Evolutionary conservation across 2,797 vertebrate species (phyloP).

Genomic region (Hephaestus fuliginosus): DNA sequence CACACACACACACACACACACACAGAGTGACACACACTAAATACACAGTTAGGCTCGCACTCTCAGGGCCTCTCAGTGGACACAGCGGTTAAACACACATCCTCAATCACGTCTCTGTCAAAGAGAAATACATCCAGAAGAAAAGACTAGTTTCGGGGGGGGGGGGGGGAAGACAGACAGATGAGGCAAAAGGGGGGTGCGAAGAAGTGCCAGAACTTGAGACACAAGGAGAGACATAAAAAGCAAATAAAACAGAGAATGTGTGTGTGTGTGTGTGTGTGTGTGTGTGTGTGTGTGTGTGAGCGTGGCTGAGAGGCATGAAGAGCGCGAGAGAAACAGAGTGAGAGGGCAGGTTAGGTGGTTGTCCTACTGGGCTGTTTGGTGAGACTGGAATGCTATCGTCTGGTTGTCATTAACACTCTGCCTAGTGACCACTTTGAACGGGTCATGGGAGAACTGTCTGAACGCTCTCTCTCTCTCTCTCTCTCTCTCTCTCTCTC

Average conservation of each 20-base stretch:
- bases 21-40: constrained; percentile 58
- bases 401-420: constrained; percentile 84
- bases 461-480: constrained; percentile 36
- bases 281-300: background rate
- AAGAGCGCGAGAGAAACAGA: constrained; percentile 25
- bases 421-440: constrained; percentile 73
- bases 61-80: constrained; percentile 79
- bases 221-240: constrained; percentile 33
- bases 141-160: constrained; percentile 63
- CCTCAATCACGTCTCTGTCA: constrained; percentile 85
- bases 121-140: constrained; percentile 68
- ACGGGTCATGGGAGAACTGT: constrained; percentile 64
- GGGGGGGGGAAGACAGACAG: background rate
- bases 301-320: constrained; percentile 4
- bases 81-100: constrained; percentile 84
- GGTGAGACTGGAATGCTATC: constrained; percentile 76
- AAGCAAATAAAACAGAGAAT: constrained; percentile 47
- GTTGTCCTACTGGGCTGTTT: constrained; percentile 67
- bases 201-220: constrained; percentile 44
- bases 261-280: background rate
- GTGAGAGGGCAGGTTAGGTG: constrained; percentile 54
- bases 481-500: constrained; percentile 18
- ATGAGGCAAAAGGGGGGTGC: background rate
- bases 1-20: constrained; percentile 49
- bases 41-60: constrained; percentile 68